Evolutionary conservation across 2,888 invertebrate genomes (phyloP), one percentile per base, ranked within the genome.

Genomic region (Protonemura montana): DNA sequence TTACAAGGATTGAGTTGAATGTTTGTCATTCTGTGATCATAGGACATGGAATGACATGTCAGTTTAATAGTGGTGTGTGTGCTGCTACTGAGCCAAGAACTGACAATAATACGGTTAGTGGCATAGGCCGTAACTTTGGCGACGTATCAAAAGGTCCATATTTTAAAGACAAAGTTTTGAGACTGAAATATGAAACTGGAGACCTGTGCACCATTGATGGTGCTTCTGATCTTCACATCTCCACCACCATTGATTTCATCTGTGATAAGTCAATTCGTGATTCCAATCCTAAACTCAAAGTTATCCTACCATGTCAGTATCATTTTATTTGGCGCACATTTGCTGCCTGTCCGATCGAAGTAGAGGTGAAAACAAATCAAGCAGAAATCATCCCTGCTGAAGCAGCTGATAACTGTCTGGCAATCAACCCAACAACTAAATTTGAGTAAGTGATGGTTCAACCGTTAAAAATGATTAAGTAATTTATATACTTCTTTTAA

Each of bases 171-270:
- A 85, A 81, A 80, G 41, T 25, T 26, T 85, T 85, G 25, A 25
- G 27, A 28, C 81, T 86, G 7, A 86, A 80, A 29, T 86, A 86
- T 86, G 59, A 78, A 41, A 41, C 5, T 10, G 86, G 86, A 27
- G 85, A 85, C 28, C 7, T 80, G 2, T 86, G 86, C 26, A 77
- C n/a, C 13, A 29, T 77, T 10, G 29, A 42, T 42, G 80, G 28
- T 2, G 10, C 76, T 13, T 21, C 28, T 30, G 30, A 30, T 76
- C 76, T 86, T 29, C 25, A 80, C 10, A 78, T 26, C 0, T 85
- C 41, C 16, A 85, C 86, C 25, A 26, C 41, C 7, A 86, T 86
- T 28, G 42, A 85, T 29, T 86, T 86, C 29, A 28, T 86, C 77
- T 86, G 86, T 85, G 85, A 42, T 42, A 27, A 35, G 21, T 77